phyloP scores from a whole-genome alignment of 2,797 vertebrate species.

The Hafferia zeledoni region DNA sequence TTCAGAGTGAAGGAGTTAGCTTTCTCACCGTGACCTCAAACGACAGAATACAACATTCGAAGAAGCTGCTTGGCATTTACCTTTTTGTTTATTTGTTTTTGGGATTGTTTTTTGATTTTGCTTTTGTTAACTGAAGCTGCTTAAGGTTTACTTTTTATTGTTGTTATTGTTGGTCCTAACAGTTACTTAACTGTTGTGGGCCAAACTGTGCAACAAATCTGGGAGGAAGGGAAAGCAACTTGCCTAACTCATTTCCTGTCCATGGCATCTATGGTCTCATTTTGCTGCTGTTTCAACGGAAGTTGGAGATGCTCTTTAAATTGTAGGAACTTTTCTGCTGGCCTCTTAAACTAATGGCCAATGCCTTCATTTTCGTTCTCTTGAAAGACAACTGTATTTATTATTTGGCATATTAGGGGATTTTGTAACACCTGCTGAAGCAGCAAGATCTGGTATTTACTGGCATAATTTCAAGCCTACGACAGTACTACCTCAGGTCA shows the following conservation, averaged over 20 bases:
- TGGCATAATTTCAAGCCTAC: conserved; percentile 74
- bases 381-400: conserved; percentile 59
- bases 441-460: conserved; percentile 74
- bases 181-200: conserved; percentile 40
- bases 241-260: conserved; percentile 32
- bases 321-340: conserved; percentile 3
- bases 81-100: background rate
- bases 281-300: conserved; percentile 60
- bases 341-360: conserved; percentile 49
- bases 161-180: conserved; percentile 48
- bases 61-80: conserved; percentile 62
- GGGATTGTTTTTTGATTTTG: background rate
- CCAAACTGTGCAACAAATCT: conserved; percentile 18
- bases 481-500: conserved; percentile 83
- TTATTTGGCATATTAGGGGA: conserved; percentile 68
- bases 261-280: conserved; percentile 43
- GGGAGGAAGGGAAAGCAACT: conserved; percentile 60
- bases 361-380: conserved; percentile 65
- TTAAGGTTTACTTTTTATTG: conserved; percentile 65
- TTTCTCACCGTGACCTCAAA: conserved; percentile 49
- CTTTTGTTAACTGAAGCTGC: conserved; percentile 69
- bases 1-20: conserved; percentile 78
- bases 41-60: conserved; percentile 55
- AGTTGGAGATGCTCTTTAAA: conserved; percentile 46
- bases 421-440: conserved; percentile 55